Evolutionary conservation across 2,113 vertebrate species (phyloP).

Genomic region (Xiphophorus maculatus): DNA sequence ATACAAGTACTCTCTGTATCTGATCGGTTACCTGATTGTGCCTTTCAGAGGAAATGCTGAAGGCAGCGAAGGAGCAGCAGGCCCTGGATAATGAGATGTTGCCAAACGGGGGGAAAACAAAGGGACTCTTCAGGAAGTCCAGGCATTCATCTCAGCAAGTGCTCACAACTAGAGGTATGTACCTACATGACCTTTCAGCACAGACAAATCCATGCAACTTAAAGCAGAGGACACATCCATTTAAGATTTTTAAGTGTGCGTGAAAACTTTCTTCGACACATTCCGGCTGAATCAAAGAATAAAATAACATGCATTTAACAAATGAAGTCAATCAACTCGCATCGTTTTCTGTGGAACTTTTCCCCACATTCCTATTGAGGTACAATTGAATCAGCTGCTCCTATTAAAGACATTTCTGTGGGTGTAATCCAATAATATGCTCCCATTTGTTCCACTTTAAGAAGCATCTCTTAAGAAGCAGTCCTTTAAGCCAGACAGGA

Average conservation of each 20-base stretch:
- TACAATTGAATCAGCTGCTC: slow-evolving; percentile 59
- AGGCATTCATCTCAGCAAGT: slow-evolving; percentile 81
- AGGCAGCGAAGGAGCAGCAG: slow-evolving; percentile 86
- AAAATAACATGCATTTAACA: slow-evolving; percentile 38
- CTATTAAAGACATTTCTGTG: slow-evolving; percentile 44
- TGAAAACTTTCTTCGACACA: background rate
- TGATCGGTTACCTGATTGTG: background rate
- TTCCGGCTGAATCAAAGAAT: slow-evolving; percentile 1
- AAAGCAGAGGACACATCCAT: background rate
- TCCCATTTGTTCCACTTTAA: slow-evolving; percentile 52
- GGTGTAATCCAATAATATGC: slow-evolving; percentile 68
- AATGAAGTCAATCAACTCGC: slow-evolving; percentile 41
- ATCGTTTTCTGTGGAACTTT: slow-evolving; percentile 24
- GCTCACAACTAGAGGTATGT: slow-evolving; percentile 83
- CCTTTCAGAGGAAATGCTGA: slow-evolving; percentile 87
- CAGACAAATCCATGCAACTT: background rate
- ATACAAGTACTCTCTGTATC: background rate
- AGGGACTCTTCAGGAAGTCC: slow-evolving; percentile 85
- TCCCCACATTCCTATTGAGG: slow-evolving; percentile 29
- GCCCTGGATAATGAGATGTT: slow-evolving; percentile 85
- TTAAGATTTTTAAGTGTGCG: slow-evolving; percentile 11
- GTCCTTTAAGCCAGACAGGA: slow-evolving; percentile 35
- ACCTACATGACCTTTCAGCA: background rate
- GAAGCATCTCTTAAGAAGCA: slow-evolving; percentile 40
- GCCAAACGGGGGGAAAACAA: slow-evolving; percentile 76